Evolutionary conservation across 2,113 vertebrate species (phyloP).

Genomic region (Noturus placidus): DNA sequence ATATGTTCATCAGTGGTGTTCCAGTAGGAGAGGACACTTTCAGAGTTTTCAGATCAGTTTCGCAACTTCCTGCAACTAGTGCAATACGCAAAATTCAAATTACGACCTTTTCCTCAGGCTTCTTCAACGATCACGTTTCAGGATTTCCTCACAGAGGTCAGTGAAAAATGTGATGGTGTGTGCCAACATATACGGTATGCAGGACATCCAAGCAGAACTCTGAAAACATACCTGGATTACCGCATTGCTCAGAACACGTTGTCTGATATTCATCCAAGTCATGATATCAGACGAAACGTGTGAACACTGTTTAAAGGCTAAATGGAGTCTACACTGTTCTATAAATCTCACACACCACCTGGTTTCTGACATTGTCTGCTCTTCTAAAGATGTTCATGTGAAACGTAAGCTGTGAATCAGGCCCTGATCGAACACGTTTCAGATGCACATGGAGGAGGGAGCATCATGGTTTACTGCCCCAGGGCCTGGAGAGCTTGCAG

Average conservation of each 20-base stretch:
- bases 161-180: not conserved
- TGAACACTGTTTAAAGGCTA: not conserved
- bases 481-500: not conserved
- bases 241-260: too few relatives aligned
- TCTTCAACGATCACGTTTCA: not conserved
- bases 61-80: constrained; percentile 2
- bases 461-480: not conserved
- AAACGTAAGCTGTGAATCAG: not conserved
- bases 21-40: not conserved
- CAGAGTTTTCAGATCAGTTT: constrained; percentile 6
- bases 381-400: not conserved
- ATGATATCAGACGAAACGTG: not conserved
- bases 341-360: not conserved
- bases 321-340: not conserved
- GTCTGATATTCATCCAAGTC: too few relatives aligned
- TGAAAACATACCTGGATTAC: too few relatives aligned
- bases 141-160: not conserved
- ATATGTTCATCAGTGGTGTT: constrained; percentile 23
- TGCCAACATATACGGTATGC: too few relatives aligned
- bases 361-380: not conserved
- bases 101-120: not conserved
- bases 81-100: not conserved
- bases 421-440: not conserved
- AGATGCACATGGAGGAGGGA: not conserved
- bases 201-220: too few relatives aligned